A percentile compares a stretch with the other conserved stretches of the same genome.
Conservation (phyloP, 2,113 vertebrate genomes). For the Lophochroa leadbeateri region DNA sequence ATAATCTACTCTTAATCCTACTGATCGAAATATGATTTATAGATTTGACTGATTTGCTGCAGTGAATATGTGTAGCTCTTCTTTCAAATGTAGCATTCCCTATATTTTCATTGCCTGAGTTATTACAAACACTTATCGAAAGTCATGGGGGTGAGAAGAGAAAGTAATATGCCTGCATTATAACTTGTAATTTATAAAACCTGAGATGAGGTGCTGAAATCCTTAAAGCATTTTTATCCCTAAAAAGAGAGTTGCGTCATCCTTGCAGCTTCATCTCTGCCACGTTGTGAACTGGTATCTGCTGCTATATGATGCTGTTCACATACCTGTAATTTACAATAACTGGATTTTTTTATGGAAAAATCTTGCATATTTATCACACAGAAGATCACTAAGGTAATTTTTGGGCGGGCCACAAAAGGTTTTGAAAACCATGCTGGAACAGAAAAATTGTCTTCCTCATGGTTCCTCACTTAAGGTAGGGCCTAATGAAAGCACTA, state of each 20-base stretch:
- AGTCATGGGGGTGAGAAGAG: neutral
- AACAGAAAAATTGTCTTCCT: neutral
- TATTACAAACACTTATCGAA: conserved; percentile 13
- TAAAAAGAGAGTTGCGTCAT: neutral
- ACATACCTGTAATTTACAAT: neutral
- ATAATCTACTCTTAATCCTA: neutral
- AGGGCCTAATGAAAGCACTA: neutral
- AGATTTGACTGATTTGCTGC: neutral
- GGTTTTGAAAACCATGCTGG: neutral
- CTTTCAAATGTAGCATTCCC: neutral
- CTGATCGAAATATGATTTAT: neutral
- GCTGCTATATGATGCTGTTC: neutral
- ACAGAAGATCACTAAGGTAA: neutral
- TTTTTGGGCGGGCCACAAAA: neutral
- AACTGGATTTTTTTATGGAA: neutral
- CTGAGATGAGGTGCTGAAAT: neutral
- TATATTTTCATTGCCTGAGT: conserved; percentile 14
- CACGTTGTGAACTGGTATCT: neutral
- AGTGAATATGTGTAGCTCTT: neutral
- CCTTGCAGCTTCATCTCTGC: neutral
- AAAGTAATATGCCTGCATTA: neutral
- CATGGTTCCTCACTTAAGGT: neutral
- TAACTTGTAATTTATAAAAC: conserved; percentile 9
- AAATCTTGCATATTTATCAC: neutral
- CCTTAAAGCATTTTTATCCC: neutral